Evolutionary conservation across 1,140 invertebrate species (phyloP).

Genomic region (Drosophila funebris): DNA sequence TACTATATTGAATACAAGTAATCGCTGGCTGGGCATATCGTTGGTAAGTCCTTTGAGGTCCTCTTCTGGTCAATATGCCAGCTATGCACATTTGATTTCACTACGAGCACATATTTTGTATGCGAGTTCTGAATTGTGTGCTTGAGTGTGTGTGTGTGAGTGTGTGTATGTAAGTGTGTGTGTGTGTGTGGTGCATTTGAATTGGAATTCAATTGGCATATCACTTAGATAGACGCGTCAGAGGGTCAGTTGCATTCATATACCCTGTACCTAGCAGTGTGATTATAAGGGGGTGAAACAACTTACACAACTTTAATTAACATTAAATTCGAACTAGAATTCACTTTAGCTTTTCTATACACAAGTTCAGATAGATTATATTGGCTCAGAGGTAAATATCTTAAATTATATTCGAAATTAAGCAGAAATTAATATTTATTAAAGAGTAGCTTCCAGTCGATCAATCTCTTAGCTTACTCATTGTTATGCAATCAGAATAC

Average conservation of each 20-base stretch:
- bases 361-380: too few species aligned
- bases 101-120: slow-evolving; percentile 5
- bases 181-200: slow-evolving; percentile 22
- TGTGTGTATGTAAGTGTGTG: slow-evolving; percentile 17
- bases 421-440: too few species aligned
- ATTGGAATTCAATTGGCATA: slow-evolving; percentile 50
- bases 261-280: background rate
- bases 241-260: background rate
- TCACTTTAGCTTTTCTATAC: too few species aligned
- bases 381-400: too few species aligned
- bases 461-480: too few species aligned
- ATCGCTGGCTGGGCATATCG: slow-evolving; percentile 92
- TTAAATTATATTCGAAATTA: too few species aligned
- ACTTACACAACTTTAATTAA: too few species aligned
- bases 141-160: slow-evolving; percentile 6
- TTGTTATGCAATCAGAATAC: too few species aligned
- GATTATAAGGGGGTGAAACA: background rate
- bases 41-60: slow-evolving; percentile 86
- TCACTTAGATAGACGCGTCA: slow-evolving; percentile 22
- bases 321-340: too few species aligned
- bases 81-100: slow-evolving; percentile 53
- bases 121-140: slow-evolving; percentile 19
- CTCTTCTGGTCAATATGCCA: slow-evolving; percentile 44
- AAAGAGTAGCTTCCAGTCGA: too few species aligned
- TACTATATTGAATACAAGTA: slow-evolving; percentile 90